Percentiles rank a stretch among this genome's conserved stretches.
These are phyloP conservation scores for Callimico goeldii DNA, from an alignment of 2,797 vertebrate species.

Conservation along the genomic window DNA sequence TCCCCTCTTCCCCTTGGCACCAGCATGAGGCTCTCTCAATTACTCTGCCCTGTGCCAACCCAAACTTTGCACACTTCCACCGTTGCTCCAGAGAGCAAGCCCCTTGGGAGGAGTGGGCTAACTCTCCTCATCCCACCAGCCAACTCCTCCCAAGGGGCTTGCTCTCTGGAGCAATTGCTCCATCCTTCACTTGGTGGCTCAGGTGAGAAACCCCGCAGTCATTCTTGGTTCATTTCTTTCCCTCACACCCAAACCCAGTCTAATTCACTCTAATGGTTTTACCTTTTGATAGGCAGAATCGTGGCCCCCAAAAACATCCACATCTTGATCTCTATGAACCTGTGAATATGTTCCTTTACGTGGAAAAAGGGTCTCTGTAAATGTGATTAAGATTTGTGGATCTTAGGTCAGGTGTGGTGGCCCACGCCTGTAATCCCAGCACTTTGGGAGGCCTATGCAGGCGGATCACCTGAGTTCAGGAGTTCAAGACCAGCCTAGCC, in stretches of 20 bases:
- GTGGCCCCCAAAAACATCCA: background rate
- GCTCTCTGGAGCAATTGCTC: background rate
- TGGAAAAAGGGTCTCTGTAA: background rate
- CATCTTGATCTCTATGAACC: accelerated
- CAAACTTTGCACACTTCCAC: background rate
- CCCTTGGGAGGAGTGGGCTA: background rate
- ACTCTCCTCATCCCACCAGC: accelerated
- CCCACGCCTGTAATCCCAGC: no score
- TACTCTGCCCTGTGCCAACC: accelerated
- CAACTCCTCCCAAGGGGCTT: background rate
- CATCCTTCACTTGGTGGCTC: background rate
- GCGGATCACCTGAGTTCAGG: no score
- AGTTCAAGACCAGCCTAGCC: no score
- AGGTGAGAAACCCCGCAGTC: background rate
- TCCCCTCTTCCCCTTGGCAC: background rate
- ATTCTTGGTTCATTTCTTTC: background rate
- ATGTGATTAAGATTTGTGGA: background rate
- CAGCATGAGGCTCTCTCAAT: background rate
- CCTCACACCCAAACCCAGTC: background rate
- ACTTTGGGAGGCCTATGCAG: no score
- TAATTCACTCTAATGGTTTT: background rate
- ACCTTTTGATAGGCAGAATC: background rate
- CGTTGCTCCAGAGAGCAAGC: no score
- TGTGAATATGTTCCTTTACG: background rate
- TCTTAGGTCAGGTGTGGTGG: background rate